A percentile compares a stretch with the other conserved stretches of the same genome.
Conservation (phyloP, 2,797 vertebrate genomes). For the Clarias laeviceps region DNA sequence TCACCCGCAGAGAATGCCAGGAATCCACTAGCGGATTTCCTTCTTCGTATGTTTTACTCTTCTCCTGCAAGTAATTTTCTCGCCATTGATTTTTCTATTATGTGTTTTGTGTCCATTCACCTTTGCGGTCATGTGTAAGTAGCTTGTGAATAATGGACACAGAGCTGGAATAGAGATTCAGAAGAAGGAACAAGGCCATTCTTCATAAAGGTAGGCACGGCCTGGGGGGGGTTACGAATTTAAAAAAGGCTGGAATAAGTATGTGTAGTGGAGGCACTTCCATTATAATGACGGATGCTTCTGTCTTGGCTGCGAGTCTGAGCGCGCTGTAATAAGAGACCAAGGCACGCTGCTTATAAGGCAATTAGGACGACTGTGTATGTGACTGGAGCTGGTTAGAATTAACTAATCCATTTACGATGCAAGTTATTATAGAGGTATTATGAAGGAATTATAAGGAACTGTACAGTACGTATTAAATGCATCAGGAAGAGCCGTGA, state of each 20-base stretch:
- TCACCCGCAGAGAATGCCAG: background rate
- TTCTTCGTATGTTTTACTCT: constrained; percentile 24
- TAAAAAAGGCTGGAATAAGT: constrained; percentile 56
- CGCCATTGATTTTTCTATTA: constrained; percentile 38
- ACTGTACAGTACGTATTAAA: background rate
- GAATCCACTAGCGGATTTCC: constrained; percentile 24
- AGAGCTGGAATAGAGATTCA: constrained; percentile 47
- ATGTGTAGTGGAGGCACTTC: constrained; percentile 57
- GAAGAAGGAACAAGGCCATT: constrained; percentile 54
- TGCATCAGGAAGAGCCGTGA: background rate
- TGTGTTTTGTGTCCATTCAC: constrained; percentile 22
- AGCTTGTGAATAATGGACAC: constrained; percentile 52
- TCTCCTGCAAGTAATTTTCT: constrained; percentile 33
- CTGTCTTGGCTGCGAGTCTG: background rate
- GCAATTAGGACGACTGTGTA: background rate
- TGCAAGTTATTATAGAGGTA: background rate
- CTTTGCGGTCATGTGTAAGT: constrained; percentile 33
- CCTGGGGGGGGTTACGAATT: constrained; percentile 53
- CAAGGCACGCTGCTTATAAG: background rate
- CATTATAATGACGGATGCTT: constrained; percentile 55
- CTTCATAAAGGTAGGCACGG: constrained; percentile 47
- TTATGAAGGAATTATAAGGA: background rate
- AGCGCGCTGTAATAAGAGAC: constrained; percentile 27
- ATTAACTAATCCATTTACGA: background rate
- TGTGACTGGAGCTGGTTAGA: background rate